These are phyloP conservation scores for Salarias fasciatus DNA, from an alignment of 2,797 vertebrate genomes.

Conservation along the genomic window DNA sequence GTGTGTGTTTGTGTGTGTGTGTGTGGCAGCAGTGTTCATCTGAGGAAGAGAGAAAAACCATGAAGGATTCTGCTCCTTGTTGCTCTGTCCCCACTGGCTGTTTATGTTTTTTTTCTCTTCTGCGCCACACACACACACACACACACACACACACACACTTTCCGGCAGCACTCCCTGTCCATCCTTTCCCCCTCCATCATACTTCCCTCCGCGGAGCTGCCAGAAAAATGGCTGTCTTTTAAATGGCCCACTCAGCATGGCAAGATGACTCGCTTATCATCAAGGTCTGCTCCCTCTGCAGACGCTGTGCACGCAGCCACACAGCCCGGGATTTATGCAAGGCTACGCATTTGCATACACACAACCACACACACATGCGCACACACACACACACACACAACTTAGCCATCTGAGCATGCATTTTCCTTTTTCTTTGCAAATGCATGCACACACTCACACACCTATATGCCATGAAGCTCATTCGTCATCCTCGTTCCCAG, in stretches of 20 bases:
- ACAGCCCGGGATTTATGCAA: constrained; percentile 43
- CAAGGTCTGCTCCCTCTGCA: constrained; percentile 62
- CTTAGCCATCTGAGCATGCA: neutral
- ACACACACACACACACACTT: constrained; percentile 14
- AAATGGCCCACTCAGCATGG: constrained; percentile 76
- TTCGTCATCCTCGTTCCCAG: constrained; percentile 48
- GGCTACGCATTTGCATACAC: constrained; percentile 36
- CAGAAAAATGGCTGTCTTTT: constrained; percentile 70
- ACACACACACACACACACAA: neutral
- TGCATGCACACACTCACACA: neutral
- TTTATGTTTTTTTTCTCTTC: constrained; percentile 37
- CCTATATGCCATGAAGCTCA: constrained; percentile 27
- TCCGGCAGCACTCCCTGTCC: constrained; percentile 50
- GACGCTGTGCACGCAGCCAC: constrained; percentile 43
- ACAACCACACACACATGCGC: neutral
- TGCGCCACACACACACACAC: constrained; percentile 12
- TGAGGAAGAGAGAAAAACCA: constrained; percentile 18
- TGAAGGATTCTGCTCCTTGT: constrained; percentile 21
- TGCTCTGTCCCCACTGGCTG: constrained; percentile 50
- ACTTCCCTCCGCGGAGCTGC: constrained; percentile 49
- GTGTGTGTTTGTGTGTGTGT: too few relatives aligned
- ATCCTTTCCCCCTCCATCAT: constrained; percentile 60
- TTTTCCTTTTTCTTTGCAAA: neutral
- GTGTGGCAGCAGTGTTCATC: constrained; percentile 16
- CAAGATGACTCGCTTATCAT: constrained; percentile 75